Conservation (phyloP, 2,113 vertebrate genomes). For the Podarcis raffonei region DNA sequence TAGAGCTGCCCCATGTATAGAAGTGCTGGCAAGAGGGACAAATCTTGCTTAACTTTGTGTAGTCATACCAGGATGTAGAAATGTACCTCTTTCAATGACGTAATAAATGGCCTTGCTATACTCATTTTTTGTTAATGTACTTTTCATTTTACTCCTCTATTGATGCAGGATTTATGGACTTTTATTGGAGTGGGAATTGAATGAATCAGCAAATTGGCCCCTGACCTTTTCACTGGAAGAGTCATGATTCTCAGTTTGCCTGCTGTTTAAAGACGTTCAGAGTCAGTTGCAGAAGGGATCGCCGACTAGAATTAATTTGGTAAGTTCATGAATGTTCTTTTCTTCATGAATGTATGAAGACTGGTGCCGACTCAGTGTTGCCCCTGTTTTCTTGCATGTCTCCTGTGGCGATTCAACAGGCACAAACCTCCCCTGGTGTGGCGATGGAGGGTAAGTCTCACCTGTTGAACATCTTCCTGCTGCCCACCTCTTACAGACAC, state of each 20-base stretch:
- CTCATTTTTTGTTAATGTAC: not conserved
- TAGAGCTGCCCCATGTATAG: too few species aligned
- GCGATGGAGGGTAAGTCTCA: not conserved
- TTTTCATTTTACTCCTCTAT: not conserved
- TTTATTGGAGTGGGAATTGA: conserved; percentile 52
- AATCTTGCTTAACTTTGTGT: not conserved
- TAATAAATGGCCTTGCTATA: not conserved
- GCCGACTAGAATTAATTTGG: conserved; percentile 32
- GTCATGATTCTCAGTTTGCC: conserved; percentile 33
- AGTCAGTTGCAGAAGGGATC: conserved; percentile 43
- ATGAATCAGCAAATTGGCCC: conserved; percentile 37
- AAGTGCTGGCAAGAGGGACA: not conserved
- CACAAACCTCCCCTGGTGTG: not conserved
- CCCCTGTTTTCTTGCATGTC: not conserved
- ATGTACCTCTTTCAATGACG: not conserved
- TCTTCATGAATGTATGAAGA: not conserved
- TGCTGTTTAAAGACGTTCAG: conserved; percentile 49
- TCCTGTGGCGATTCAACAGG: not conserved
- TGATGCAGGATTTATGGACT: conserved; percentile 50
- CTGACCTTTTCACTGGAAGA: conserved; percentile 46
- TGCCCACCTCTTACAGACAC: not conserved
- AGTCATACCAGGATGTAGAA: not conserved
- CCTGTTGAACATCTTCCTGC: not conserved
- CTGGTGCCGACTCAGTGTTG: not conserved
- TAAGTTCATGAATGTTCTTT: not conserved